Evolutionary conservation across 1,140 invertebrate species (phyloP).

Genomic region (Eumaeus atala): DNA sequence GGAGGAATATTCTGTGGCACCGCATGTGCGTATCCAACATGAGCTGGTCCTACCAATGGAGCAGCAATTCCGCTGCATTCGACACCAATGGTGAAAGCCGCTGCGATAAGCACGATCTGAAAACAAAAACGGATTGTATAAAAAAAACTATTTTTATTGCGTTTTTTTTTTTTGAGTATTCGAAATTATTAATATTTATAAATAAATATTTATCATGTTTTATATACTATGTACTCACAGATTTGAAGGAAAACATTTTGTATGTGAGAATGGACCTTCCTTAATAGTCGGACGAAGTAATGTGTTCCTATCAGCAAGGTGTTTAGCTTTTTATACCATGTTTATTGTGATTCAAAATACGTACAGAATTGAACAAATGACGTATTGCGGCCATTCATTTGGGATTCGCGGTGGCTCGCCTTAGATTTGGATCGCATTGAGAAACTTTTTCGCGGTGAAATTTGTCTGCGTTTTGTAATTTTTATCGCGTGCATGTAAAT

Average conservation of each 20-base stretch:
- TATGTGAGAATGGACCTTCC: conserved; percentile 57
- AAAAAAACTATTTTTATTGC: background rate
- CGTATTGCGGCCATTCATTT: conserved; percentile 54
- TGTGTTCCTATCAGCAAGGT: conserved; percentile 51
- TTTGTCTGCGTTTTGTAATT: conserved; percentile 28
- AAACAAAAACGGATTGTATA: conserved; percentile 18
- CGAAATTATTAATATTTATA: background rate
- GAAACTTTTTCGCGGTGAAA: conserved; percentile 56
- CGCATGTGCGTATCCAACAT: conserved; percentile 59
- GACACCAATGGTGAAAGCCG: conserved; percentile 46
- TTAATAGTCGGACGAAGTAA: conserved; percentile 54
- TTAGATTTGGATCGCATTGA: conserved; percentile 67
- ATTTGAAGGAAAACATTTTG: conserved; percentile 69
- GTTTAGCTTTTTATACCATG: conserved; percentile 56
- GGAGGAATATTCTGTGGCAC: conserved; percentile 75
- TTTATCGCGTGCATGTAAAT: conserved; percentile 3
- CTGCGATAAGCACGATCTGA: conserved; percentile 60
- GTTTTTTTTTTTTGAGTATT: no score
- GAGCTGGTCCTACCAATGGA: conserved; percentile 49
- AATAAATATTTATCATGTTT: background rate
- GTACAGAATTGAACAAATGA: conserved; percentile 58
- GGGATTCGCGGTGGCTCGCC: conserved; percentile 53
- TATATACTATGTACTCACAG: conserved; percentile 42
- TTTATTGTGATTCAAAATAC: conserved; percentile 64
- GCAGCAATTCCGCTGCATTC: conserved; percentile 62